phyloP scores from a whole-genome alignment of 1,140 invertebrate genomes.

The Ylistrum balloti region DNA sequence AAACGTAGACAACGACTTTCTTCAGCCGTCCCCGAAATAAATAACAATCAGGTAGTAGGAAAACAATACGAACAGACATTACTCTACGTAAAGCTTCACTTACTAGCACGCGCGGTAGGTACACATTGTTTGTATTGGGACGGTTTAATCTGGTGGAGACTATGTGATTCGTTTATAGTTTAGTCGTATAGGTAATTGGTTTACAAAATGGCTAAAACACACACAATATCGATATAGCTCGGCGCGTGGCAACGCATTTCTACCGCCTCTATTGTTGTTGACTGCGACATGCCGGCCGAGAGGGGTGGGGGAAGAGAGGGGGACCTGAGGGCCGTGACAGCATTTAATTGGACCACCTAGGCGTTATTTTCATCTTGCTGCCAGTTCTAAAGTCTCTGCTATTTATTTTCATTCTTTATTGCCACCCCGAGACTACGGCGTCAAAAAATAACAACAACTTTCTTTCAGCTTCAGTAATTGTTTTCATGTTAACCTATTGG shows the following conservation, averaged over 20 bases:
- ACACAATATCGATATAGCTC: slow-evolving; percentile 18
- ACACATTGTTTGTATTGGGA: slow-evolving; percentile 26
- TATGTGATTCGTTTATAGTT: background rate
- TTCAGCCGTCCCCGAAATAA: background rate
- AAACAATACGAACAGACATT: background rate
- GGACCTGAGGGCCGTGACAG: slow-evolving; percentile 14
- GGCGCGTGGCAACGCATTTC: slow-evolving; percentile 10
- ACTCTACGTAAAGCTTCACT: background rate
- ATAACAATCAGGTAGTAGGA: background rate
- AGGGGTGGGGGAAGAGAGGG: background rate
- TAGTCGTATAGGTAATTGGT: background rate
- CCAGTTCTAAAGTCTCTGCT: slow-evolving; percentile 22
- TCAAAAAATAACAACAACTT: slow-evolving; percentile 28
- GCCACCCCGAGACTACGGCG: background rate
- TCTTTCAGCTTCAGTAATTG: slow-evolving; percentile 33
- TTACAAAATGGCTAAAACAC: slow-evolving; percentile 26
- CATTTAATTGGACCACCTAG: slow-evolving; percentile 33
- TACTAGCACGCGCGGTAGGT: slow-evolving; percentile 25
- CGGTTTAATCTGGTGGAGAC: background rate
- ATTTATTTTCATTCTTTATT: background rate
- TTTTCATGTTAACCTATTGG: background rate
- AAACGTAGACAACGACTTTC: background rate
- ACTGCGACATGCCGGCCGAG: background rate
- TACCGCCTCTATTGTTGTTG: background rate
- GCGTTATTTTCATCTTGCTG: slow-evolving; percentile 10